Evolutionary conservation across 2,888 invertebrate species (phyloP), one percentile per base, ranked within the genome.

Genomic region (Scotopteryx bipunctaria): DNA sequence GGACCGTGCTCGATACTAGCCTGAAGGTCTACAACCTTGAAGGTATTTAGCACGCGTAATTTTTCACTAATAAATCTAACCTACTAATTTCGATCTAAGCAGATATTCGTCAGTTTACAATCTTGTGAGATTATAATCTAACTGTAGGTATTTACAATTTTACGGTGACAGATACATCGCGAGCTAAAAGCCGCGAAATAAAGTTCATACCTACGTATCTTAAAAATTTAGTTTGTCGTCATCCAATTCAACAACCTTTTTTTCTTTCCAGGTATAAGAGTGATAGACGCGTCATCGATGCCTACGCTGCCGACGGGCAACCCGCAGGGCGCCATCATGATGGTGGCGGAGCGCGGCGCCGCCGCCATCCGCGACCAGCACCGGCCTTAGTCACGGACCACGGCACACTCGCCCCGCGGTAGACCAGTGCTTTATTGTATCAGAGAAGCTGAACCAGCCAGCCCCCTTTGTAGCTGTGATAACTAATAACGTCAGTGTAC

Each of bases 1-100:
- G 95, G 0, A 91, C 91, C 0, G 76, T 88, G 0, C 76, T 86
- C 0, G 95, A 95, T 79, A 83, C 93, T 0, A 80, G 92, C 59
- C 83, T 95, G 0, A 83, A 74, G 61, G 93, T 94, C 0, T 81
- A 92, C 52, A 91, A 92, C 0, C 72, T 94, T 14, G 63, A 67
- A 36, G 91, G 92, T 71, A 68, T 91, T 31, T 2, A 5, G 4
- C 27, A n/a, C n/a, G n/a, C n/a, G n/a, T n/a, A n/a, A n/a, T n/a
- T n/a, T n/a, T n/a, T n/a, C n/a, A n/a, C n/a, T n/a, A n/a, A n/a
- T n/a, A n/a, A n/a, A n/a, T n/a, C n/a, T n/a, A n/a, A n/a, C n/a
- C n/a, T n/a, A n/a, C n/a, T n/a, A n/a, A n/a, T n/a, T n/a, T n/a
- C n/a, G n/a, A n/a, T n/a, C n/a, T n/a, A n/a, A n/a, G n/a, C n/a